Evolutionary conservation across 2,888 invertebrate species (phyloP).

Genomic region (Barypeithes pellucidus): DNA sequence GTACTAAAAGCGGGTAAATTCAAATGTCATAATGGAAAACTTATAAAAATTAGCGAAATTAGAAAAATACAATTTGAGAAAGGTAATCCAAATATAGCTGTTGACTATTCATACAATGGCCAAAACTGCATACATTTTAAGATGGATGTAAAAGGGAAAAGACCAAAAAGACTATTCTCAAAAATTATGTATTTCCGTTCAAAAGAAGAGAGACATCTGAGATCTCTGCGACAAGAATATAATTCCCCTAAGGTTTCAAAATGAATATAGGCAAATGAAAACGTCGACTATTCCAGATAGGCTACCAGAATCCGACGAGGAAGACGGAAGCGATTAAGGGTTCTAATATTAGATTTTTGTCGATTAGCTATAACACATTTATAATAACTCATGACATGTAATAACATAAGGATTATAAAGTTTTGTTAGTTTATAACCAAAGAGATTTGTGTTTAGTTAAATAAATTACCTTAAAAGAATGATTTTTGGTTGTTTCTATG

Average conservation of each 20-base stretch:
- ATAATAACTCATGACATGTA: background rate
- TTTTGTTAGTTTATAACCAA: background rate
- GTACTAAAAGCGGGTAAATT: too few relatives aligned
- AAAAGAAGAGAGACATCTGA: background rate
- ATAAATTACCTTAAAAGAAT: background rate
- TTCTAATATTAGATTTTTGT: background rate
- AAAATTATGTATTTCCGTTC: background rate
- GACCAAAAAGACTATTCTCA: background rate
- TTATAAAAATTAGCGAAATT: conserved; percentile 5
- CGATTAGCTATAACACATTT: background rate
- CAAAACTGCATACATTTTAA: background rate
- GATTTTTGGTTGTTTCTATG: background rate
- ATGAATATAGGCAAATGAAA: conserved; percentile 5
- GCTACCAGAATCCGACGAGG: background rate
- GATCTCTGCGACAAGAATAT: conserved; percentile 1
- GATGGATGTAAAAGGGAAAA: background rate
- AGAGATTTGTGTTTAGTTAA: conserved; percentile 1
- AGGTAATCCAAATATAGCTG: conserved; percentile 2
- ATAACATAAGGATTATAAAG: too few relatives aligned
- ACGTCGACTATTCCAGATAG: background rate
- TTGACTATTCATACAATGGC: conserved; percentile 1
- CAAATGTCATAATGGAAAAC: too few relatives aligned
- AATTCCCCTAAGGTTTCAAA: background rate
- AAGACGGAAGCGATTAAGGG: background rate
- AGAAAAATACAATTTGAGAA: background rate